Base-by-base conservation (phyloP, 2,888 invertebrate genomes). In the Drosophila siamana region DNA sequence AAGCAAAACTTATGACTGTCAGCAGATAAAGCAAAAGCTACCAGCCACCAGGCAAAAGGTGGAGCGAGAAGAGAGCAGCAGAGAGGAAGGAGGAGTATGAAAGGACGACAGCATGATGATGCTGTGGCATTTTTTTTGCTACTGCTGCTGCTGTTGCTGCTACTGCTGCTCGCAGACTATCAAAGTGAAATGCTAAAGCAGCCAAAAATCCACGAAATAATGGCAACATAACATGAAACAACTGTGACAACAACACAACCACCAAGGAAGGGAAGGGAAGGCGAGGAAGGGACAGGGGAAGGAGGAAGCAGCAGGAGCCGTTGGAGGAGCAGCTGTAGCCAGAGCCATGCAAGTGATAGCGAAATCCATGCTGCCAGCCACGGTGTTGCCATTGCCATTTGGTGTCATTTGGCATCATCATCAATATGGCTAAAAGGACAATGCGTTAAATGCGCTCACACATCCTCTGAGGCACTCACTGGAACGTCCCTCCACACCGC, bases 121-220 rank as follows among this genome's bases (percentile, higher is more conserved):
- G 64, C 75, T 75, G 56, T 55, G 78, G 73, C 63, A 63, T 46
- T 61, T 78, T 56, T 67, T 44, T 26, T n/a, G n/a, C n/a, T n/a
- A n/a, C n/a, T n/a, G n/a, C n/a, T n/a, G n/a, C 30, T 40, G 6
- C 8, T 44, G 48, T 22, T 33, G 44, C 26, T 54, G 13, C 36
- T 36, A 13, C 36, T 15, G 15, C 13, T 9, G 56, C 51, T 56
- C 54, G 57, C 69, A 61, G 88, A 86, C 83, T 82, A 89, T 86
- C 89, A 89, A 89, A 89, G 89, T 89, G 85, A 86, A 86, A 86
- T 89, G 89, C 88, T 82, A 87, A 86, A 89, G 89, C 88, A 89
- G 86, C 88, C 88, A 84, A 86, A 86, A 86, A 86, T 86, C 85
- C 85, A 86, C 85, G 75, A 86, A 86, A 89, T 85, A 89, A 85